Conservation (phyloP, 2,797 vertebrate genomes). For the Allenopithecus nigroviridis region DNA sequence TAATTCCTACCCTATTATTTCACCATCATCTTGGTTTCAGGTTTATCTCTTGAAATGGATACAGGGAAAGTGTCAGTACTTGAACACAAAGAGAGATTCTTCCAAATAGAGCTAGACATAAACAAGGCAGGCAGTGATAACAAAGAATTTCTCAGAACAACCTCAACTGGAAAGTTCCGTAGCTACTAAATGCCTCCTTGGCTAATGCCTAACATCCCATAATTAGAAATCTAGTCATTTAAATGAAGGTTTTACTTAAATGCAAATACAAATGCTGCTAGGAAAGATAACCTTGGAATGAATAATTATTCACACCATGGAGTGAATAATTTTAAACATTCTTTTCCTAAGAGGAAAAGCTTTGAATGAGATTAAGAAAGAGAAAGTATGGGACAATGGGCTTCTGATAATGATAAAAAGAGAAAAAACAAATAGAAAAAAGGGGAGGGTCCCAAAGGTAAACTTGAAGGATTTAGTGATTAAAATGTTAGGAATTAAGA, state of each 20-base stretch:
- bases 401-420: conserved; percentile 28
- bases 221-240: not conserved
- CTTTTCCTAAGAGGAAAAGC: not conserved
- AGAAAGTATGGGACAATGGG: not conserved
- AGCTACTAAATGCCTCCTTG: not conserved
- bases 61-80: not conserved
- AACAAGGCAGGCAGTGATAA: not conserved
- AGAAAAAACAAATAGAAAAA: not conserved
- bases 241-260: not conserved
- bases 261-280: not conserved
- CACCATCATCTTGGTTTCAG: not conserved
- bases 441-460: not conserved
- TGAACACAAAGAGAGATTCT: conserved; percentile 32
- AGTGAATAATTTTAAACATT: conserved; percentile 5
- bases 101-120: not conserved
- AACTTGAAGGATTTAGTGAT: not conserved
- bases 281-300: not conserved
- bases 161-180: not conserved
- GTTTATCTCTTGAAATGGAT: conserved; percentile 45
- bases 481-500: conserved; percentile 4
- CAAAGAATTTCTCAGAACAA: not conserved
- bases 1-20: conserved; percentile 14
- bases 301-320: not conserved
- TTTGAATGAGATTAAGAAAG: conserved; percentile 7
- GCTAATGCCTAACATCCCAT: not conserved